Base-by-base conservation (phyloP, 2,888 invertebrate genomes). In the Epinotia brunnichana region DNA sequence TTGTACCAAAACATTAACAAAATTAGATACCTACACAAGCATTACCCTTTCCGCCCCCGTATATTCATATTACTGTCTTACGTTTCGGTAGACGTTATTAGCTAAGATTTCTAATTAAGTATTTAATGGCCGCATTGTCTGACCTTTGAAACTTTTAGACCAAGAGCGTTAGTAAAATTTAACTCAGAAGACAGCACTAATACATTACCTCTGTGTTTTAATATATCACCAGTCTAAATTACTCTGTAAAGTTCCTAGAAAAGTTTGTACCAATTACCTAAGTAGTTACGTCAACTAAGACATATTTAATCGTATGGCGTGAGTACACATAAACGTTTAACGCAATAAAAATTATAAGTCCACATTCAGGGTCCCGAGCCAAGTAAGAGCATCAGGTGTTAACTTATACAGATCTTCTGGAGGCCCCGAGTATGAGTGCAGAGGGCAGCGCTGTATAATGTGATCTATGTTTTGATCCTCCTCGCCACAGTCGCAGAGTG, bases 161-260 rank as follows among this genome's bases (percentile, higher is more conserved):
- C 24, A 11, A n/a, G 24, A 60, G 17, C 19, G 39, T 5, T 24
- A 24, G 29, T 48, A 48, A 3, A 10, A n/a, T 24, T 24, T 48
- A 48, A 44, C 44, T n/a, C 10, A 19, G 2, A 21, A 61, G 41
- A 61, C 39, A 11, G 19, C 21, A 61, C 21, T 41, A 61, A 61
- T 13, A 61, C 60, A 61, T 61, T 21, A 61, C 41, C 60, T 41
- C 15, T 41, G 41, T 41, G 19, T 13, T 61, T 41, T 41, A 61
- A 61, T 41, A 61, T 44, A 24, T 24, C 2, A 24, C 21, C 2
- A 24, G 21, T 2, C 21, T 24, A 24, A 24, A 2, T 24, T 24
- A 24, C 21, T 24, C 21, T 2, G 21, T 24, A 24, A 24, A 24
- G 9, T 35, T 35, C 9, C 35, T 9, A 9, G 35, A 35, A 35